Base-by-base conservation (phyloP, 2,797 vertebrate species). In the Syngnathus acus region DNA sequence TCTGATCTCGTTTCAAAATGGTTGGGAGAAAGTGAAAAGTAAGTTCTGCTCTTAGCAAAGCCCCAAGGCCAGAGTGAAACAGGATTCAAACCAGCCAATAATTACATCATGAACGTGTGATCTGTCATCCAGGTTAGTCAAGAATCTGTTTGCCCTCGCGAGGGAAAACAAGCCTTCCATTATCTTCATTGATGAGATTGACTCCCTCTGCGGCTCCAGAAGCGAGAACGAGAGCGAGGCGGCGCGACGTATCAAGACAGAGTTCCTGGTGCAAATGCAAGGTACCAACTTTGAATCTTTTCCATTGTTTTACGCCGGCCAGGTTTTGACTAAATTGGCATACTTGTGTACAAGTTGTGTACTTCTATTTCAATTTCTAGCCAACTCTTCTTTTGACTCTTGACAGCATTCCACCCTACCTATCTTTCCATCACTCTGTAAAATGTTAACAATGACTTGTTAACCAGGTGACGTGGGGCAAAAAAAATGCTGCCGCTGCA, bases 1-100 rank as follows among this genome's bases (percentile, higher is more conserved):
- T 98, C 97, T 74, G 96, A 98, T 78, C 93, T 99, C 23, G 95
- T 99, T 61, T 99, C 97, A 62, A 99, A 99, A 83, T 99, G 97
- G 97, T 87, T 99, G 26, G 96, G 97, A 70, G 96, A 98, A 87
- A 99, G 97, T 86, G 97, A 99, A 90, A 99, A 98, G 97, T 98
- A 84, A 93, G 94, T 92, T 55, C 17, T 39, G 23, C 37, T 45
- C 23, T 54, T 16, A 10, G 11, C 45, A 38, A 63, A 51, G 13
- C 17, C 59, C 5, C 51, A 38, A 64, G 21, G 9, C 43, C 23
- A 14, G 7, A 43, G 13, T 66, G 32, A 32, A 67, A 10, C 14
- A 48, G 57, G 43, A 21, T 1, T 1, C 6, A 6, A 26, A 50
- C 9, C 17, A 61, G 39, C 26, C 21, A 19, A 37, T 9, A n/a